These are phyloP conservation scores for Melanogrammus aeglefinus DNA, from an alignment of 2,797 vertebrate species.

Conservation along the genomic window DNA sequence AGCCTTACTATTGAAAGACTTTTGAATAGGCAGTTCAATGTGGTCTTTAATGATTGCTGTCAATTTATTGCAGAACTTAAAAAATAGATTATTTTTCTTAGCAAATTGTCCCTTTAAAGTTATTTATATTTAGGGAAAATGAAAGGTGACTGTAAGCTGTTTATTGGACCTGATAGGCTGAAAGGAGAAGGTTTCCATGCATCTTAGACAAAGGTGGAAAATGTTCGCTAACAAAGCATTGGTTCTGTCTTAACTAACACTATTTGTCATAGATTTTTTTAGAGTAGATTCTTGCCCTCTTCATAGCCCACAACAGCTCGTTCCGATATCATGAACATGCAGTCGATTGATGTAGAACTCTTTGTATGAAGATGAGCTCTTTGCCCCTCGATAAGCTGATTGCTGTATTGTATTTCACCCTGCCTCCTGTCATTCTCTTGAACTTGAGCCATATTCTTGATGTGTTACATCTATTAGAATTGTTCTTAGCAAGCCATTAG, in stretches of 20 bases:
- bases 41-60: not conserved
- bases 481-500: too few relatives aligned
- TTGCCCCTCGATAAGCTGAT: not conserved
- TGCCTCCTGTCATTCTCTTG: not conserved
- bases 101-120: not conserved
- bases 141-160: not conserved
- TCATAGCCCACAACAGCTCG: not conserved
- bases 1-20: not conserved
- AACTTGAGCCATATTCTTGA: not conserved
- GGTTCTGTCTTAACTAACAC: not conserved
- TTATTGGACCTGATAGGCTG: not conserved
- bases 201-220: not conserved
- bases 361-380: not conserved
- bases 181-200: not conserved
- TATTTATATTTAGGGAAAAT: not conserved
- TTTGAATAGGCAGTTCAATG: not conserved
- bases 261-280: not conserved
- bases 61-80: too few relatives aligned
- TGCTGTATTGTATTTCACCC: not conserved
- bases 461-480: too few relatives aligned
- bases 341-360: not conserved
- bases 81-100: too few relatives aligned
- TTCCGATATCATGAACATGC: not conserved
- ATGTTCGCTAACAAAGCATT: not conserved
- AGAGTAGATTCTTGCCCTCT: not conserved